Evolutionary conservation across 2,797 vertebrate species (phyloP).

Genomic region (Oreochromis mossambicus): DNA sequence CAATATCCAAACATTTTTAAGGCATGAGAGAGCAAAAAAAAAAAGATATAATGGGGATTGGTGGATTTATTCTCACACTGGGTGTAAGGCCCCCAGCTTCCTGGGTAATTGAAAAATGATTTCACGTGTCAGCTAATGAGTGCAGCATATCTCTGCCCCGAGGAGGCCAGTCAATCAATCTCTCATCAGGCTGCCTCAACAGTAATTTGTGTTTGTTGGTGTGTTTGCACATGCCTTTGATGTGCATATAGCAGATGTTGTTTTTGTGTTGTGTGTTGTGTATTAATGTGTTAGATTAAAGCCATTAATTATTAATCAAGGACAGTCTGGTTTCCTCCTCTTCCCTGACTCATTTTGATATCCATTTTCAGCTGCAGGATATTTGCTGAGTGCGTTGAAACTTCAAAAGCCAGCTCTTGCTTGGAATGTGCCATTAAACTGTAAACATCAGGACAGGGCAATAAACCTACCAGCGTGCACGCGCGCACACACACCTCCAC

Average conservation of each 20-base stretch:
- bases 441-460: conserved; percentile 23
- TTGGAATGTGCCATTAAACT: conserved; percentile 43
- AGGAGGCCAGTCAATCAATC: conserved; percentile 22
- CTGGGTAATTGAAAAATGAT: conserved; percentile 14
- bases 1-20: neutral
- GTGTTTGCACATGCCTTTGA: neutral
- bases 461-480: conserved; percentile 4
- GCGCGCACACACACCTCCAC: neutral
- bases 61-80: neutral
- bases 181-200: neutral
- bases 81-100: neutral
- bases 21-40: neutral
- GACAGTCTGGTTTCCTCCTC: neutral
- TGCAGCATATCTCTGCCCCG: conserved; percentile 8
- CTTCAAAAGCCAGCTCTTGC: conserved; percentile 13
- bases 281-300: neutral
- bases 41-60: neutral
- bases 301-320: neutral
- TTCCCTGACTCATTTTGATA: neutral
- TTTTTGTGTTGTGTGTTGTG: neutral
- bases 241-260: neutral
- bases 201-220: neutral
- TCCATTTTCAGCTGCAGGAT: neutral
- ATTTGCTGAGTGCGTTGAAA: conserved; percentile 24
- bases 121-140: conserved; percentile 32